Percentiles rank a stretch among this genome's conserved stretches.
These are phyloP conservation scores for Copidosoma aretas DNA, from an alignment of 2,888 invertebrate species.

Conservation along the genomic window DNA sequence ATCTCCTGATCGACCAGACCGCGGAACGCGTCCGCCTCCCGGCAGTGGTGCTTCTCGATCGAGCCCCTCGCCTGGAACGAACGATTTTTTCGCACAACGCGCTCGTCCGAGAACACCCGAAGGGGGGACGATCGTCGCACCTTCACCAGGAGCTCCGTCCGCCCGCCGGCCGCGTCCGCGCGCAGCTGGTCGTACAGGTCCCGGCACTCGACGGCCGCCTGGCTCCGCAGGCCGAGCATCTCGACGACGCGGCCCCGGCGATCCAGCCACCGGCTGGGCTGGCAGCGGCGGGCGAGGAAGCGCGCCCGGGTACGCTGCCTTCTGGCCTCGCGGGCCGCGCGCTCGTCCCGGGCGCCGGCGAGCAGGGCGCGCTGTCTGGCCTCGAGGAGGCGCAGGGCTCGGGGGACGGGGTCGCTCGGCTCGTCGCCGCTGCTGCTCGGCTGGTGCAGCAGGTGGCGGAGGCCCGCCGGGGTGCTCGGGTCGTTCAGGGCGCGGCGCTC, in stretches of 20 bases:
- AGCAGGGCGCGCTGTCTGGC: not conserved
- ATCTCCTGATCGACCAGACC: constrained; percentile 76
- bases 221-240: constrained; percentile 83
- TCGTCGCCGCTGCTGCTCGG: not conserved
- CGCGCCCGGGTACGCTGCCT: constrained; percentile 58
- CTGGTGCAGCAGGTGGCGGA: not conserved
- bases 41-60: constrained; percentile 69
- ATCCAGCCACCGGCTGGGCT: constrained; percentile 79
- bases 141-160: constrained; percentile 72
- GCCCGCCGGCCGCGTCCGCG: constrained; percentile 61
- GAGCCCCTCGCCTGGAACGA: constrained; percentile 53
- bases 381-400: constrained; percentile 7
- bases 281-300: constrained; percentile 65
- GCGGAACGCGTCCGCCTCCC: constrained; percentile 68
- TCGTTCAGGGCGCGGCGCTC: not conserved
- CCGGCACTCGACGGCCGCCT: constrained; percentile 76
- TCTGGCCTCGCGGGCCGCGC: constrained; percentile 2
- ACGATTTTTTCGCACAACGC: not conserved
- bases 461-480: not conserved
- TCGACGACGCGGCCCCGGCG: constrained; percentile 74
- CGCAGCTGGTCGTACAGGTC: constrained; percentile 73
- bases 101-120: not conserved
- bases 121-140: not conserved
- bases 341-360: not conserved
- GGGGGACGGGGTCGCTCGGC: not conserved